Conservation (phyloP, 2,888 invertebrate genomes). For the Stramonita haemastoma region DNA sequence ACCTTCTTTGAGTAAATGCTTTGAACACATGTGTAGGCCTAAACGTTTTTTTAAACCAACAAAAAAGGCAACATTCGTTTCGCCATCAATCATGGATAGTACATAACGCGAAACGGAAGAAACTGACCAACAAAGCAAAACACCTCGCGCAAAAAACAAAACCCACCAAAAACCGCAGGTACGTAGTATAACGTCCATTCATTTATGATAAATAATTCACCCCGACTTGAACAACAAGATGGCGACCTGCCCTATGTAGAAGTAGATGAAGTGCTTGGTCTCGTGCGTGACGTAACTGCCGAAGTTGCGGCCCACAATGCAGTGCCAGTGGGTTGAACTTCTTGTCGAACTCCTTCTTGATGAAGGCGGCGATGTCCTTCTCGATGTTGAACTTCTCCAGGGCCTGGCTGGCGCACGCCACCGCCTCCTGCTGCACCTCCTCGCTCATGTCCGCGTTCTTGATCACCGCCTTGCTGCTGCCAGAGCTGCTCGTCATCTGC, state of each 20-base stretch:
- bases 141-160: too few species aligned
- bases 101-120: too few species aligned
- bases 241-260: slow-evolving; percentile 98
- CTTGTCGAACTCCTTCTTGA: slow-evolving; percentile 99
- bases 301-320: slow-evolving; percentile 98
- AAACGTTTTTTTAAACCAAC: too few species aligned
- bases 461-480: slow-evolving; percentile 94
- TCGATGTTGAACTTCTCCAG: slow-evolving; percentile 99
- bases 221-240: slow-evolving; percentile 99
- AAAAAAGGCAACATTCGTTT: too few species aligned
- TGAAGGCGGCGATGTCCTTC: slow-evolving; percentile 99
- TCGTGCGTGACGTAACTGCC: slow-evolving; percentile 88
- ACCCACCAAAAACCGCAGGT: too few species aligned
- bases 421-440: slow-evolving; percentile 99
- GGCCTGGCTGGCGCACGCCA: slow-evolving; percentile 98
- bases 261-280: slow-evolving; percentile 99
- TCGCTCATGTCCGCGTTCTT: slow-evolving; percentile 99
- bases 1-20: too few species aligned
- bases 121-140: too few species aligned
- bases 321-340: slow-evolving; percentile 99
- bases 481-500: slow-evolving; percentile 63
- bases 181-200: too few species aligned
- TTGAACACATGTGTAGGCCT: too few species aligned
- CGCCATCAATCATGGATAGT: too few species aligned
- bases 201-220: background rate